Evolutionary conservation across 2,888 invertebrate species (phyloP), one percentile per base, ranked within the genome.

Genomic region (Catocala sponsa): DNA sequence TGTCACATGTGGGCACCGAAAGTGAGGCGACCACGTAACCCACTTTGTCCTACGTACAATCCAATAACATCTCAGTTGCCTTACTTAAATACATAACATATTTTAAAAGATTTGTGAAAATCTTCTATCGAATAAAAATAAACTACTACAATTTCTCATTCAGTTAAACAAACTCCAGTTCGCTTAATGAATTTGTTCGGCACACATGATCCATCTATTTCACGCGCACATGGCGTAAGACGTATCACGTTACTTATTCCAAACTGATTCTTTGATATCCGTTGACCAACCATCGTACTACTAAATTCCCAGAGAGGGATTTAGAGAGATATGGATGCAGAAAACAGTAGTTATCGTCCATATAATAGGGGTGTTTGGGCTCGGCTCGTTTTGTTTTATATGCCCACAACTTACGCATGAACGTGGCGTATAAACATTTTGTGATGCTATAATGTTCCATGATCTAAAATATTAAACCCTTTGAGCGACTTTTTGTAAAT

Each of bases 131-230:
- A 7, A 38, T 5, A 38, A 6, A 9, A 38, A 6, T 38, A 35
- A 50, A 38, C 7, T 2, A 50, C 9, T 15, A 7, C 33, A 43
- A 25, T 41, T 32, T 15, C 6, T 48, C 12, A 33, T 54, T 12
- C 44, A 49, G 60, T 48, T 48, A 53, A 59, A 33, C 42, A 64
- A 65, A 72, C 65, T 69, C 51, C 62, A 72, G 67, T 63, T 55
- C 55, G n/a, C 57, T 68, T 74, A 79, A 81, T 82, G 77, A 78
- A 81, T 79, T 78, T 63, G 71, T 78, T 78, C 58, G 59, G 66
- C 64, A 67, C 72, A 79, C 68, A 77, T 77, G 78, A 89, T 89
- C 85, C 83, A 81, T 89, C 87, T 88, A 84, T 78, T 85, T 88
- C 88, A 86, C 15, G 13, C 65, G 59, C 88, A 89, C 79, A 77